These are phyloP conservation scores for Pseudomyrmex flavicornis DNA, from an alignment of 1,140 invertebrate species.

Conservation along the genomic window DNA sequence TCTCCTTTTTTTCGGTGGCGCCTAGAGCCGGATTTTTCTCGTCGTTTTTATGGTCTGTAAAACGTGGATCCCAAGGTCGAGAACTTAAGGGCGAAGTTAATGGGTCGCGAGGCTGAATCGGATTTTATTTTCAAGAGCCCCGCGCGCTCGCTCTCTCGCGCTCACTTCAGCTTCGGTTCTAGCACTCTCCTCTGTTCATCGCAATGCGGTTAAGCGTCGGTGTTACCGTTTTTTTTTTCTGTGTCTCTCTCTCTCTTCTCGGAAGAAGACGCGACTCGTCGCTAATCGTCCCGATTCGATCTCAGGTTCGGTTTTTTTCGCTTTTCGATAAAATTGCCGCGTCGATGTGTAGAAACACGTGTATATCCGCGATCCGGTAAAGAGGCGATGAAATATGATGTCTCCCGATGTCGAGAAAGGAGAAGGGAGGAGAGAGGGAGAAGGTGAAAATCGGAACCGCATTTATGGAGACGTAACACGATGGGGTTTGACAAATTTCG, in stretches of 20 bases:
- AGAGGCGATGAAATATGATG: constrained; percentile 24
- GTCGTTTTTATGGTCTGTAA: constrained; percentile 15
- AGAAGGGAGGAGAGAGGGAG: neutral
- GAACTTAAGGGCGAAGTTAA: constrained; percentile 18
- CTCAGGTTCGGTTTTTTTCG: neutral
- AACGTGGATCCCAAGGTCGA: constrained; percentile 4
- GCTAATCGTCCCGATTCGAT: constrained; percentile 23
- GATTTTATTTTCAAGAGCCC: constrained; percentile 44
- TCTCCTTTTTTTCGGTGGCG: constrained; percentile 68
- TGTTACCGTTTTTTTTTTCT: neutral
- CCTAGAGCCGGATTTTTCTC: constrained; percentile 40
- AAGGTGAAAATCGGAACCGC: constrained; percentile 27
- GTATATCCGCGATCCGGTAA: neutral
- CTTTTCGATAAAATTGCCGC: neutral
- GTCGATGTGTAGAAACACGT: neutral
- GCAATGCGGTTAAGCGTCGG: neutral
- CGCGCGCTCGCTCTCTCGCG: neutral
- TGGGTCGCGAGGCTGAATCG: constrained; percentile 21
- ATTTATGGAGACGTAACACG: constrained; percentile 64
- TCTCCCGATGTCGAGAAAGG: neutral
- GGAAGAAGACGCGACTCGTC: neutral
- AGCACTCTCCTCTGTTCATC: constrained; percentile 13
- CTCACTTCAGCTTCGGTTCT: constrained; percentile 9
- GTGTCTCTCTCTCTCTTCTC: neutral
- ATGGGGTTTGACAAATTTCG: constrained; percentile 72